Evolutionary conservation across 2,113 vertebrate species (phyloP), one percentile per base, ranked within the genome.

Genomic region (Phaethon lepturus): DNA sequence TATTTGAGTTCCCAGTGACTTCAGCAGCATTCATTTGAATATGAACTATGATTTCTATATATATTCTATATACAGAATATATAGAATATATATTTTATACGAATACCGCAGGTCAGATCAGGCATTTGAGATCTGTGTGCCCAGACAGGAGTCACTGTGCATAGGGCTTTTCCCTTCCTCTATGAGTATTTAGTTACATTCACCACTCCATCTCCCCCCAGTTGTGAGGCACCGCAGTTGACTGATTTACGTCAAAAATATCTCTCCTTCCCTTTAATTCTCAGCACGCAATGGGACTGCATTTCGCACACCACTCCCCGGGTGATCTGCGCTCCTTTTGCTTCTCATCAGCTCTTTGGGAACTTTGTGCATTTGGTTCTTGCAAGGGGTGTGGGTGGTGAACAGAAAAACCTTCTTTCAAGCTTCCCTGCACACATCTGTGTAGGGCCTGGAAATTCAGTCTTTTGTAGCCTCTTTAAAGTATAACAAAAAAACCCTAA

Each of bases 321-420:
- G 55, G 49, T 79, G 69, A 84, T 80, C 53, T 88, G 44, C 3
- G 2, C 52, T 89, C 76, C 80, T 95, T 96, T 96, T 92, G 62
- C 74, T 93, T 94, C 89, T 96, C 83, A 86, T 92, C 88, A 89
- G 19, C 53, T 73, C 42, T 82, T 78, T 58, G 49, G 53, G 75
- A 90, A 91, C 44, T 89, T 88, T 45, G 92, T 85, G 28, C 66
- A 71, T 93, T 95, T 96, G 17, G 33, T 87, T 81, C 64, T 81
- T 95, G 69, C 17, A 1, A 64, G 77, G 53, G 33, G 45, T 94
- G 80, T 97, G 86, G 64, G 80, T 93, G 91, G 69, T 58, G 50
- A 94, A 86, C 19, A 19, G 59, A 74, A 96, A 93, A 92, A 76
- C 44, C 49, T 96, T 90, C 31, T 80, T 96, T 82, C 69, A 64